Evolutionary conservation across 2,888 invertebrate genomes (phyloP).

Genomic region (Ptychoptera contaminata): DNA sequence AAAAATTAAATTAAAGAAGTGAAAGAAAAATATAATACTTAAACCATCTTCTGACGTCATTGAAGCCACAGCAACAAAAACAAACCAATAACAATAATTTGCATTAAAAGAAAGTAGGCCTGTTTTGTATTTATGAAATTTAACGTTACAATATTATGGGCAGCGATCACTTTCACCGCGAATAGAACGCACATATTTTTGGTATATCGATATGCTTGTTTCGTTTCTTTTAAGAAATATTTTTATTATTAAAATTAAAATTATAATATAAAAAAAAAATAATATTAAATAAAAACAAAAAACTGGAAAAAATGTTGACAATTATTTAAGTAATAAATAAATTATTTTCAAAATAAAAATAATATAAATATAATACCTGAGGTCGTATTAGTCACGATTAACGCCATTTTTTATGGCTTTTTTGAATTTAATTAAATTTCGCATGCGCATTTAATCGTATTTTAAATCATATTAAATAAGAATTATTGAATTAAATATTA

Average conservation of each 20-base stretch:
- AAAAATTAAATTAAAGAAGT: no score
- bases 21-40: no score
- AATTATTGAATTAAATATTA: neutral
- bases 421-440: neutral
- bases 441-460: neutral
- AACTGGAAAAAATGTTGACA: no score
- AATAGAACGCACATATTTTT: neutral
- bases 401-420: neutral
- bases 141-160: no score
- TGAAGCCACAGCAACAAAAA: neutral
- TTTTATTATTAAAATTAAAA: no score
- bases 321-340: no score
- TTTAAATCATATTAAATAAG: no score
- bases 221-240: no score
- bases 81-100: neutral
- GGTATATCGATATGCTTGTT: no score
- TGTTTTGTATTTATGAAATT: neutral
- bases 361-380: neutral
- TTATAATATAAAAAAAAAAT: no score
- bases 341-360: no score
- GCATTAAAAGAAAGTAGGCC: conserved; percentile 9
- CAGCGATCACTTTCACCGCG: conserved; percentile 7
- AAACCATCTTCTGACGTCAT: neutral
- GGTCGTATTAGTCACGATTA: conserved; percentile 5
- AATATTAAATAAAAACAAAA: no score